Evolutionary conservation across 2,797 vertebrate genomes (phyloP).

Genomic region (Hafferia zeledoni): DNA sequence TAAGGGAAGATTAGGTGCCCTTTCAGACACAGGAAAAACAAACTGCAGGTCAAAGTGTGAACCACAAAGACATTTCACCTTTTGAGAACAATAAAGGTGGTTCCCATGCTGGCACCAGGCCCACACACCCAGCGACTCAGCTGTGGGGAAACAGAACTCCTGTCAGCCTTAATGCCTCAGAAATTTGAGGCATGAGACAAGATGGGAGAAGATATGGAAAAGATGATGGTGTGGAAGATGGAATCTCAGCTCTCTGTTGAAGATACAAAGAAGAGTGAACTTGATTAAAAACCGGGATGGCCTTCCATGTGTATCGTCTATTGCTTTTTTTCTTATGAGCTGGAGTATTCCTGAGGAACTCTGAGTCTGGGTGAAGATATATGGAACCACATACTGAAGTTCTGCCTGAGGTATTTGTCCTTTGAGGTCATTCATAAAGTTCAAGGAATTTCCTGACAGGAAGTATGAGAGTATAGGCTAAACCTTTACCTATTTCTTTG

Average conservation of each 20-base stretch:
- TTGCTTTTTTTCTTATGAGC: background rate
- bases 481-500: background rate
- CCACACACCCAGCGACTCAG: background rate
- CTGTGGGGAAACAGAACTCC: background rate
- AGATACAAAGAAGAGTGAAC: background rate
- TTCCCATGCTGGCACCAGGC: background rate
- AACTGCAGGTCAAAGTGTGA: background rate
- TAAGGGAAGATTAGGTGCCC: background rate
- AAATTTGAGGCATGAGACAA: background rate
- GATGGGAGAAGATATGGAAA: background rate
- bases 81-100: rapidly evolving
- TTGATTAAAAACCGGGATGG: background rate
- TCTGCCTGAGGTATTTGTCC: background rate
- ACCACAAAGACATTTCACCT: background rate
- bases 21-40: background rate
- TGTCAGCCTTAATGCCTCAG: background rate
- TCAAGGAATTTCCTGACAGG: background rate
- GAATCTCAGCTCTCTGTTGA: background rate
- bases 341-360: background rate
- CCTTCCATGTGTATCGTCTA: background rate
- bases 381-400: background rate
- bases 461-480: background rate
- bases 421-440: background rate
- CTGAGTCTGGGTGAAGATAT: background rate
- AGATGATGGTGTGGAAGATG: background rate